phyloP scores from a whole-genome alignment of 2,797 vertebrate genomes.

The Enteromius viviparus region DNA sequence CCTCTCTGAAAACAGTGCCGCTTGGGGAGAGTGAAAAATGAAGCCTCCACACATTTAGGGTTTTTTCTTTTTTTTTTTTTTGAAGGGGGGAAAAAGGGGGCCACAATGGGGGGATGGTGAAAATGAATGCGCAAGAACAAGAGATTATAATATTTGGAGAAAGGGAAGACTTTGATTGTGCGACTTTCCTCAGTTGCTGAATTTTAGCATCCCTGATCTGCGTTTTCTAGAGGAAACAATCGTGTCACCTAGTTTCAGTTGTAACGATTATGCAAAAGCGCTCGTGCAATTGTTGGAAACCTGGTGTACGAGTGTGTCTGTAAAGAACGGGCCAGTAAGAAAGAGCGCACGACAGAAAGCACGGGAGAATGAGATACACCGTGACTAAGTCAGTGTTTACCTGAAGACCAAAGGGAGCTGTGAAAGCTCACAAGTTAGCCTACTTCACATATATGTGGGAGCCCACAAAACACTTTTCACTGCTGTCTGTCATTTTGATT shows the following conservation, averaged over 20 bases:
- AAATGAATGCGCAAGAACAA: slow-evolving; percentile 76
- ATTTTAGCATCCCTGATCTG: slow-evolving; percentile 14
- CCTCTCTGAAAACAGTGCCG: slow-evolving; percentile 96
- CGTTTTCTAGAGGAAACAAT: slow-evolving; percentile 17
- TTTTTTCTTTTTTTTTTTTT: slow-evolving; percentile 78
- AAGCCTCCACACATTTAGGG: slow-evolving; percentile 88
- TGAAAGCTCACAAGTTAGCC: slow-evolving; percentile 89
- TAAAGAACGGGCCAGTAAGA: neutral
- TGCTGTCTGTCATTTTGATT: slow-evolving; percentile 96
- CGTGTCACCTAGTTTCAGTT: slow-evolving; percentile 31
- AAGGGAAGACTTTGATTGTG: slow-evolving; percentile 57
- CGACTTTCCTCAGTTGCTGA: slow-evolving; percentile 2
- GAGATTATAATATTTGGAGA: slow-evolving; percentile 82
- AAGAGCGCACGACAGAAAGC: slow-evolving; percentile 61
- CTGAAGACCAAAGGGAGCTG: slow-evolving; percentile 86
- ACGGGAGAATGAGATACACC: slow-evolving; percentile 69
- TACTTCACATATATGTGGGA: slow-evolving; percentile 98
- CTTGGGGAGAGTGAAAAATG: slow-evolving; percentile 91
- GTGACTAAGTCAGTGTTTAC: slow-evolving; percentile 75
- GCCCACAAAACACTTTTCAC: slow-evolving; percentile 96
- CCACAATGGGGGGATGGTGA: slow-evolving; percentile 70
- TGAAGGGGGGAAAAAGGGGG: slow-evolving; percentile 67
- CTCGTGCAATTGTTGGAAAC: neutral
- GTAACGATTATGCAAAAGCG: slow-evolving; percentile 22
- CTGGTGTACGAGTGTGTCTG: neutral